Conservation (phyloP, 2,797 vertebrate species). For the Mormyrus proboscirostris region DNA sequence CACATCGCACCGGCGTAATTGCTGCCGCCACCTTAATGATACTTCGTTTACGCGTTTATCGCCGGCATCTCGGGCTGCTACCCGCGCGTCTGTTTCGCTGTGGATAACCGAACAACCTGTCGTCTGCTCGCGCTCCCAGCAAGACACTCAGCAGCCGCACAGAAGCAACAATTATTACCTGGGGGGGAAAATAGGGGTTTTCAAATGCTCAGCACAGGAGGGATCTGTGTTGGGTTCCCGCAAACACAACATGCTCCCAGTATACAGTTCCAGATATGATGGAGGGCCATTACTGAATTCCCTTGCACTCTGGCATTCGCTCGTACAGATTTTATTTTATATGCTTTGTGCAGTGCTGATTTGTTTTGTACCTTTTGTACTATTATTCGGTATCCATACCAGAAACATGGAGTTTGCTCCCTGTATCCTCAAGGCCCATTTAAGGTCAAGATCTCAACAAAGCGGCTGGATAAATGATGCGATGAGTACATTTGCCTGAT, state of each 20-base stretch:
- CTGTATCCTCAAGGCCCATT: not conserved
- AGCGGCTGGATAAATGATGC: not conserved
- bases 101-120: constrained; percentile 1
- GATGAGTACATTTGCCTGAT: not conserved
- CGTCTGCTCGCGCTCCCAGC: not conserved
- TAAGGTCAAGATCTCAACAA: not conserved
- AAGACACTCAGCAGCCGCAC: not conserved
- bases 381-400: not conserved
- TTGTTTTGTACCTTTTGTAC: not conserved
- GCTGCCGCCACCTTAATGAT: constrained; percentile 9
- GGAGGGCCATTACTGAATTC: constrained; percentile 12
- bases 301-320: not conserved
- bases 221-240: not conserved
- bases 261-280: constrained; percentile 15
- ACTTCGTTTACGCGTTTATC: constrained; percentile 3
- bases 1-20: constrained; percentile 6
- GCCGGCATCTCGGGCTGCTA: not conserved
- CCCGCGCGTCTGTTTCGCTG: not conserved
- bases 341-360: not conserved
- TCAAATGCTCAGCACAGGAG: not conserved
- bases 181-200: constrained; percentile 8
- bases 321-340: not conserved
- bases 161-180: constrained; percentile 17
- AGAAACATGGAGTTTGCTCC: not conserved
- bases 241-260: not conserved